Evolutionary conservation across 1,140 invertebrate genomes (phyloP).

Genomic region (Agrypnia vestita): DNA sequence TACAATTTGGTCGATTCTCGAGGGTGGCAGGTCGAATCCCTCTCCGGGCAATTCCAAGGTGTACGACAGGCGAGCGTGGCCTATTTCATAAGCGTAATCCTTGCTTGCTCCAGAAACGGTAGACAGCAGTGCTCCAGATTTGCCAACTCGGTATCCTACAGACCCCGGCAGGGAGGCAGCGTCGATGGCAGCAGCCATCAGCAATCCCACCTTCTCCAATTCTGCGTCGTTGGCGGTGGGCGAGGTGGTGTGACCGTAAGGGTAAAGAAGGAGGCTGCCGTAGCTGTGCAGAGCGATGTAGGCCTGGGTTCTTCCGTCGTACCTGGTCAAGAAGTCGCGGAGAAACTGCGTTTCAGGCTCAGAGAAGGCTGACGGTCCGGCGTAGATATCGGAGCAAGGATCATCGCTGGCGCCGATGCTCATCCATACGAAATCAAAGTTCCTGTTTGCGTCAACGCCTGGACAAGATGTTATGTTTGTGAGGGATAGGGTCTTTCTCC

Average conservation of each 20-base stretch:
- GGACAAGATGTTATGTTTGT: too few relatives aligned
- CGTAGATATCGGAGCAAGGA: slow-evolving; percentile 77
- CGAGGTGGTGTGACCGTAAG: slow-evolving; percentile 75
- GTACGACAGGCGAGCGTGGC: slow-evolving; percentile 77
- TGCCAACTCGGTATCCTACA: slow-evolving; percentile 74
- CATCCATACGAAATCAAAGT: slow-evolving; percentile 79
- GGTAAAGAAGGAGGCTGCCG: slow-evolving; percentile 77
- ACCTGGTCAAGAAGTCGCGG: too few relatives aligned
- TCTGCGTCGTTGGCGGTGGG: slow-evolving; percentile 71
- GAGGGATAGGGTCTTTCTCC: too few relatives aligned
- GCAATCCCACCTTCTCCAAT: slow-evolving; percentile 65
- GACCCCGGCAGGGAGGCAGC: slow-evolving; percentile 64
- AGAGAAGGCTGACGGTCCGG: too few relatives aligned
- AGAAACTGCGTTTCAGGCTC: too few relatives aligned
- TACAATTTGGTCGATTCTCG: slow-evolving; percentile 75
- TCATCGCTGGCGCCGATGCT: slow-evolving; percentile 72
- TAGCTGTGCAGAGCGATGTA: slow-evolving; percentile 81
- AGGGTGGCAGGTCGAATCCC: slow-evolving; percentile 79
- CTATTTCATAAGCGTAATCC: slow-evolving; percentile 79
- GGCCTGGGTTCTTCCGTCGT: too few relatives aligned
- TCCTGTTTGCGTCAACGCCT: slow-evolving; percentile 74
- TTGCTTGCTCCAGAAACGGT: slow-evolving; percentile 76
- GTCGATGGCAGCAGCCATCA: too few relatives aligned
- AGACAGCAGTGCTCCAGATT: slow-evolving; percentile 75
- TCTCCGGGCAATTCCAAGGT: slow-evolving; percentile 80